Evolutionary conservation across 2,888 invertebrate genomes (phyloP).

Genomic region (Phaedon cochleariae): DNA sequence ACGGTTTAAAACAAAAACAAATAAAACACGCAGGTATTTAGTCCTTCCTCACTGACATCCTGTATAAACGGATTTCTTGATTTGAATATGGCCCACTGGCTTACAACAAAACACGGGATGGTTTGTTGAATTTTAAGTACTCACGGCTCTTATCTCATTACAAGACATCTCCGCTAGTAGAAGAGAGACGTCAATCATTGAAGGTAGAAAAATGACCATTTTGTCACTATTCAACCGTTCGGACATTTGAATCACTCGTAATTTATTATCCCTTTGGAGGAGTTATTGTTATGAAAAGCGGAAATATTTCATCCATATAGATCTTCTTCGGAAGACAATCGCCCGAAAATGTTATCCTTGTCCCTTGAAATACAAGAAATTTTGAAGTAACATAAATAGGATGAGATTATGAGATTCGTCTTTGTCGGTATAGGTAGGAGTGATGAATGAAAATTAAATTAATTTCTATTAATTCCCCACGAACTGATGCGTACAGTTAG

Average conservation of each 20-base stretch:
- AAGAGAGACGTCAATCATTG: conserved; percentile 15
- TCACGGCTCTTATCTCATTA: conserved; percentile 15
- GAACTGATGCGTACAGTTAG: too few species aligned
- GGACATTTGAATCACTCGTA: not conserved
- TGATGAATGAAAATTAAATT: not conserved
- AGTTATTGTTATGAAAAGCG: not conserved
- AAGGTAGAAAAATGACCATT: conserved; percentile 5
- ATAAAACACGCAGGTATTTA: conserved; percentile 16
- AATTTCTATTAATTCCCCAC: too few species aligned
- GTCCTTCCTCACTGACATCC: conserved; percentile 18
- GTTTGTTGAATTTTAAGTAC: conserved; percentile 19
- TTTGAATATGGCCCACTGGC: conserved; percentile 20
- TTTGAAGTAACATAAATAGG: not conserved
- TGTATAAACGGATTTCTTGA: conserved; percentile 17
- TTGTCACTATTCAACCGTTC: not conserved
- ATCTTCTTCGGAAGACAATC: not conserved
- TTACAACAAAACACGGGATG: conserved; percentile 16
- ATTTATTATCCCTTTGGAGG: not conserved
- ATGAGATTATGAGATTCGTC: not conserved
- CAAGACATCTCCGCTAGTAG: conserved; percentile 11
- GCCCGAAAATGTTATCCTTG: not conserved
- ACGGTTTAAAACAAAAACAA: conserved; percentile 19
- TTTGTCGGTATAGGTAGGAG: not conserved
- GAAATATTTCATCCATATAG: not conserved
- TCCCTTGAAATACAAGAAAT: not conserved